Percentiles rank a stretch among this genome's conserved stretches.
Evolutionary conservation across 2,113 vertebrate genomes (phyloP).

Genomic region (Peromyscus leucopus): DNA sequence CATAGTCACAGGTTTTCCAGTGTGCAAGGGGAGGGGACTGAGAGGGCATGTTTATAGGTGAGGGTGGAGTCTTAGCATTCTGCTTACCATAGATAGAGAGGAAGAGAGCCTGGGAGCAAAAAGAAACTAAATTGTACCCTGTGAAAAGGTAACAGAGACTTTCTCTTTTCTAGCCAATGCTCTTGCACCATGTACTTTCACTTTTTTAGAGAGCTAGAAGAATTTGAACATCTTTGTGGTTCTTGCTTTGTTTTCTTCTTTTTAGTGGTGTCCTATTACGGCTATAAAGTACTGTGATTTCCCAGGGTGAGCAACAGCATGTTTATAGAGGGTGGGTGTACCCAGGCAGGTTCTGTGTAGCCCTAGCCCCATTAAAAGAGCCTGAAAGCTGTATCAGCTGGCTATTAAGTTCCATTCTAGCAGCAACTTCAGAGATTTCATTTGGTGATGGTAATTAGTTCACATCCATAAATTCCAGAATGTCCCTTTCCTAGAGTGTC

Average conservation of each 20-base stretch:
- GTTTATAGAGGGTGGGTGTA: not conserved
- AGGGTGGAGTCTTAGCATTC: not conserved
- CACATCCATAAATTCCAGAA: slow-evolving; percentile 65
- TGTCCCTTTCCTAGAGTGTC: slow-evolving; percentile 61
- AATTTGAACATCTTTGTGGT: not conserved
- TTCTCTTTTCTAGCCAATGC: not conserved
- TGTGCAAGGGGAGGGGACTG: not conserved
- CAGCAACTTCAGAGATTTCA: slow-evolving; percentile 71
- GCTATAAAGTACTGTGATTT: not conserved
- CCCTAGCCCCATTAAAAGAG: not conserved
- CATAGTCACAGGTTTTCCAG: not conserved
- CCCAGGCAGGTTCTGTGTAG: not conserved
- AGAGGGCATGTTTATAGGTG: too few relatives aligned
- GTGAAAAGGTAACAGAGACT: not conserved
- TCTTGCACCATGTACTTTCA: not conserved
- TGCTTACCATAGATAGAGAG: not conserved
- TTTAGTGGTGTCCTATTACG: not conserved
- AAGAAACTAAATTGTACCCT: not conserved
- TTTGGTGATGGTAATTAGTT: slow-evolving; percentile 69
- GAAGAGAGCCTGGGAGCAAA: not conserved
- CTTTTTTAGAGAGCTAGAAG: not conserved
- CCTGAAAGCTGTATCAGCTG: slow-evolving; percentile 54
- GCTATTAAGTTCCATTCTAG: slow-evolving; percentile 74
- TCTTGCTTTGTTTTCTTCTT: not conserved
- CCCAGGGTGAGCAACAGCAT: not conserved